Evolutionary conservation across 2,888 invertebrate genomes (phyloP), one percentile per base, ranked within the genome.

Genomic region (Cistogaster globosa): DNA sequence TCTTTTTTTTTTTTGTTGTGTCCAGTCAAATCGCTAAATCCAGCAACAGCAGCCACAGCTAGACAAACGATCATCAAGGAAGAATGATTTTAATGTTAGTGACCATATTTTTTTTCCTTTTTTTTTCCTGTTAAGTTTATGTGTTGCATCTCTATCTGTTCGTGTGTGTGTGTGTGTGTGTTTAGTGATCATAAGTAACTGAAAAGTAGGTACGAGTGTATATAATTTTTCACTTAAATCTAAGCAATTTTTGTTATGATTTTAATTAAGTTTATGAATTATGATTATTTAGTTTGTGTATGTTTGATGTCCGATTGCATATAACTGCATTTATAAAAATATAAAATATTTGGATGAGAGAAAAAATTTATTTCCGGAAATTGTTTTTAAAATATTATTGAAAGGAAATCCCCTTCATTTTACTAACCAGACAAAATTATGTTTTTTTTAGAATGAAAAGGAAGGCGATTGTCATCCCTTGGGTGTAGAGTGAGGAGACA

Each of bases 251-350:
- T 87, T 87, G 88, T 88, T 89, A 88, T 89, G 90, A 89, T 89
- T 91, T 90, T 90, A 90, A 90, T 90, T 91, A 90, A 91, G 89
- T 90, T 91, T 90, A 89, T 89, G 88, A 88, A 88, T 87, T 88
- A 86, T 86, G 87, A 85, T 85, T 82, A 69, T 78, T 78, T 53
- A 82, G 76, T 57, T 63, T 77, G 58, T 65, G 71, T 51, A 71
- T 57, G 20, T 82, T 75, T 75, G 55, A 42, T 42, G 42, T 42
- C 42, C 12, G 32, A 55, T 69, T 77, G 45, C 42, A 71, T 57
- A 62, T 42, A 7, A 42, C 8, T 32, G 7, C 16, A 48, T 48
- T n/a, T 48, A 58, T 57, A 58, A 67, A 42, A 36, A 76, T 20
- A 48, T 48, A 16, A 48, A 65, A 3, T 18, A 62, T 22, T 72